Percentiles rank a stretch among this genome's conserved stretches.
Evolutionary conservation across 2,888 invertebrate species (phyloP).

Genomic region (Luperina testacea): DNA sequence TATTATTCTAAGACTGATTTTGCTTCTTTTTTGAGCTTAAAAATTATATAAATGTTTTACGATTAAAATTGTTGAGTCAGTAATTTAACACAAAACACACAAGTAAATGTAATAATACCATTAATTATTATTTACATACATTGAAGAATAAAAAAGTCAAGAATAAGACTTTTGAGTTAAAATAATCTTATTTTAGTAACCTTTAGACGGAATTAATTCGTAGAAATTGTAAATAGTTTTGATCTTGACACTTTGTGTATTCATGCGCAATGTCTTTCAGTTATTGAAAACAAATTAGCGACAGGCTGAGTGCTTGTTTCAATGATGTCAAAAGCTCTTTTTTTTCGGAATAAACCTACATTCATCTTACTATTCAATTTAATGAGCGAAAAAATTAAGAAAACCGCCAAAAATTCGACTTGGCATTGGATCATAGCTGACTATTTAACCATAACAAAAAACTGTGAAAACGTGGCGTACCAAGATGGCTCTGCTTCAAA

Average conservation of each 20-base stretch:
- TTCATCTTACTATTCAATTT: not conserved
- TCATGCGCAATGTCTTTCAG: not conserved
- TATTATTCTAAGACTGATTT: not conserved
- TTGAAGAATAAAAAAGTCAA: not conserved
- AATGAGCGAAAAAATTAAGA: not conserved
- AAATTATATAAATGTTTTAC: not conserved
- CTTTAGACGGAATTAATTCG: not conserved
- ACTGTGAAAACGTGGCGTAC: constrained; percentile 70
- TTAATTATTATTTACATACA: not conserved
- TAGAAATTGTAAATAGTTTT: not conserved
- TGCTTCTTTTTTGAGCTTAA: not conserved
- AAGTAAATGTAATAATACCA: not conserved
- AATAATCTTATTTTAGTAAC: not conserved
- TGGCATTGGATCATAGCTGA: constrained; percentile 67
- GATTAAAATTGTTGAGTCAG: not conserved
- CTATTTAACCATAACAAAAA: constrained; percentile 70
- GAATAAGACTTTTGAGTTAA: not conserved
- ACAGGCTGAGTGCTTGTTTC: not conserved
- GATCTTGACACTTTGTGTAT: not conserved
- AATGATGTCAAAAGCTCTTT: not conserved
- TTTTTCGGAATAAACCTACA: not conserved
- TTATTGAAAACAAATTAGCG: constrained; percentile 1
- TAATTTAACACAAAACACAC: not conserved
- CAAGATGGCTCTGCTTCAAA: constrained; percentile 77
- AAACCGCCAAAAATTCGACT: constrained; percentile 21